A percentile compares a stretch with the other conserved stretches of the same genome.
phyloP scores from a whole-genome alignment of 2,888 invertebrate species.

The Phania funesta region DNA sequence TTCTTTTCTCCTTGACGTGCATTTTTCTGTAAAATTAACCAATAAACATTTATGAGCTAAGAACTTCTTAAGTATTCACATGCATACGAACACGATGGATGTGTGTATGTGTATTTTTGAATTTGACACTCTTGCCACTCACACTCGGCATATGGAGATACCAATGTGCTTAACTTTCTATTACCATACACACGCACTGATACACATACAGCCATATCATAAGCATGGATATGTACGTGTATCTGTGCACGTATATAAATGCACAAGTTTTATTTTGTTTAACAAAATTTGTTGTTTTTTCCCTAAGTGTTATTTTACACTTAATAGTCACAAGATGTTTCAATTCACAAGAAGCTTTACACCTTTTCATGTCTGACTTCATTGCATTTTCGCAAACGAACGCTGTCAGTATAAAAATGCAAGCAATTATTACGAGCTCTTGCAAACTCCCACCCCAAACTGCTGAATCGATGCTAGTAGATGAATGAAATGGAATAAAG shows the following conservation, averaged over 20 bases:
- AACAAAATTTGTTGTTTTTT: not conserved
- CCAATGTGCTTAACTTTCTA: not conserved
- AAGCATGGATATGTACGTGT: not conserved
- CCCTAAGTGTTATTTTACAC: slow-evolving; percentile 70
- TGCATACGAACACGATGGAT: slow-evolving; percentile 38
- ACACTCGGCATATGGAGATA: no score
- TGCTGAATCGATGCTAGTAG: slow-evolving; percentile 18
- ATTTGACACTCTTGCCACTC: slow-evolving; percentile 40
- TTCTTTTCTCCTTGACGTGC: slow-evolving; percentile 44
- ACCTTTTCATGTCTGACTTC: slow-evolving; percentile 61
- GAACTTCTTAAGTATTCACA: slow-evolving; percentile 54
- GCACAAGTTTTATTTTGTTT: slow-evolving; percentile 31
- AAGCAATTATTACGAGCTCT: slow-evolving; percentile 36
- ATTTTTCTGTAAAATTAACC: slow-evolving; percentile 68
- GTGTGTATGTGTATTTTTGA: slow-evolving; percentile 49
- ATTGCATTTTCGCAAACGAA: slow-evolving; percentile 48
- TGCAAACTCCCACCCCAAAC: not conserved
- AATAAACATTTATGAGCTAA: slow-evolving; percentile 70
- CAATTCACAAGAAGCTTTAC: slow-evolving; percentile 70
- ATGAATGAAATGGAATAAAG: slow-evolving; percentile 42
- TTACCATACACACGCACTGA: not conserved
- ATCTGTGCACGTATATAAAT: not conserved
- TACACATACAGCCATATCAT: not conserved
- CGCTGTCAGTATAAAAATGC: slow-evolving; percentile 43
- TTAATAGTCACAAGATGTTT: slow-evolving; percentile 73